Base-by-base conservation (phyloP, 2,113 vertebrate genomes). In the Rostratula benghalensis region DNA sequence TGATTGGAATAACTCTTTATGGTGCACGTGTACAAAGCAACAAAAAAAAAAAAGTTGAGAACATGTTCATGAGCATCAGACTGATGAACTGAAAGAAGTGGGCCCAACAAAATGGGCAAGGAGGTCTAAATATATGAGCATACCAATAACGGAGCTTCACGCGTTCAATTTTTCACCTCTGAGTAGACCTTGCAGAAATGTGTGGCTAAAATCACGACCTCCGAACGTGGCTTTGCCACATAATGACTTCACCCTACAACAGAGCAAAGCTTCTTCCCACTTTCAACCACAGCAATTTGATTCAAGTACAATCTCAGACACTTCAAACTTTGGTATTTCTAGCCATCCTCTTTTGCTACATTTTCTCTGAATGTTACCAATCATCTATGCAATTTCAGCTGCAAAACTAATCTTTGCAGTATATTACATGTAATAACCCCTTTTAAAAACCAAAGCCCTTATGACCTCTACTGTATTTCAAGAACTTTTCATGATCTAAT, bases 371-470 rank as follows among this genome's bases (percentile, higher is more conserved):
- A 96, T 94, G 93, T 92, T 94, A 91, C 90, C 96, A 96, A 96
- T 97, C 96, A 96, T 86, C 84, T 94, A 94, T 85, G 94, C 97
- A 98, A 98, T 98, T 95, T 97, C 94, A 94, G 94, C 81, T 91
- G 90, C 91, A 98, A 97, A 97, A 97, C 83, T 98, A 97, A 98
- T 97, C 96, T 97, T 96, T 95, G 85, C 83, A 59, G 79, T 87
- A 92, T 96, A 97, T 97, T 91, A 95, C 88, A 97, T 78, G 65
- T 93, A 97, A 97, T 97, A 83, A 76, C 37, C 16, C 41, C 56
- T 87, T 97, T 88, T 96, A 92, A 95, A 96, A 95, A 95, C 41
- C 33, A 69, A 97, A 93, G 65, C 14, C 89, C 69, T 63, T 79
- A 56, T 60, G 94, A 96, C 91, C 96, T 97, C 91, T 94, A 51